Evolutionary conservation across 2,113 vertebrate genomes (phyloP), one percentile per base, ranked within the genome.

Genomic region (Nothocercus julius): DNA sequence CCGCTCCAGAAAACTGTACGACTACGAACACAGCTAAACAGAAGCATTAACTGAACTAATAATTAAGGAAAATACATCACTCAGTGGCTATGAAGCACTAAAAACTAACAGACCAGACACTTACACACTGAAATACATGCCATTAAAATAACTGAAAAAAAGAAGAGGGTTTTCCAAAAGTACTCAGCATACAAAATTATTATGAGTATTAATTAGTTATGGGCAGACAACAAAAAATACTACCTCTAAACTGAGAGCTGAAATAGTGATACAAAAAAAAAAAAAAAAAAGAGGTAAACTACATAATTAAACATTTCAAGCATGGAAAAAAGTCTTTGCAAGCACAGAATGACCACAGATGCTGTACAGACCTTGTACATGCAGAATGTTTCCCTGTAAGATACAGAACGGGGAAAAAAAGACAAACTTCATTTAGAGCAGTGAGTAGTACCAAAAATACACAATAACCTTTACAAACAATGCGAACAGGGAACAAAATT

Each of bases 1-100:
- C 80, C 67, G 69, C 69, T 89, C 47, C 90, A 84, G 68, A 89
- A 88, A 54, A 56, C 54, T 56, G 84, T 56, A 69, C 70, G 67
- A 44, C 59, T 87, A 77, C 1, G 82, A 64, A 80, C 83, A 74
- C 68, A 81, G 74, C 44, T 67, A 77, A 94, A 90, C 67, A 73
- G 67, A 90, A 87, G 42, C 86, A 91, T 53, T 72, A 90, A 95
- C 2, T 44, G 58, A 93, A 82, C 77, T 82, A 84, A 54, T 87
- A 68, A 94, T 93, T 69, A 92, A 45, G 53, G 59, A 36, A 76
- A 91, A 79, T 64, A 73, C 77, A 69, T 89, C 70, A 66, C 78
- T 66, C 7, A n/a, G 63, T 69, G 36, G 53, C 70, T 53, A 63
- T 9, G 28, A 87, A 38, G 54, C 45, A 27, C 25, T 25, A 34